Evolutionary conservation across 2,888 invertebrate genomes (phyloP), one percentile per base, ranked within the genome.

Genomic region (Deilephila porcellus): DNA sequence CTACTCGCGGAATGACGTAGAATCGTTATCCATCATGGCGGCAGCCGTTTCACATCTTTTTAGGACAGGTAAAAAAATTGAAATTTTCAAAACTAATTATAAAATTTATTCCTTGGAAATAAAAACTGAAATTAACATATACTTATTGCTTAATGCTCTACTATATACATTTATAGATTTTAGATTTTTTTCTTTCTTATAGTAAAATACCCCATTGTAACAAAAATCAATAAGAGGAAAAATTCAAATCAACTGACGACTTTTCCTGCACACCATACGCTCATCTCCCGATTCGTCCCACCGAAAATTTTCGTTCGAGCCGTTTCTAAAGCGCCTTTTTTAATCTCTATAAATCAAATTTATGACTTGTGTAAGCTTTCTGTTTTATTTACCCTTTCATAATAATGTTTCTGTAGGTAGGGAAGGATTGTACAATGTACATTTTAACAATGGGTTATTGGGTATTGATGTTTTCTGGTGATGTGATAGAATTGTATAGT

Each of bases 331-430:
- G 93, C 94, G 93, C 93, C 94, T 94, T 94, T 94, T 94, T 94
- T 94, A 94, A 94, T 94, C 94, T 94, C 94, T 92, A 94, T 94
- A 94, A 94, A 94, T 94, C 94, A 94, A 93, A 94, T 94, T 94
- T 94, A 94, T 94, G 94, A 94, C 92, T 94, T 94, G 94, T 94
- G 93, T 94, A 94, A 94, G 94, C 94, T 94, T 93, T 93, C 93
- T 94, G 94, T 94, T 94, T 93, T 94, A 94, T 94, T 94, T 94
- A 94, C 94, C 94, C 93, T 93, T 94, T 93, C 91, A 93, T 94
- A 94, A 94, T 94, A 93, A 91, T 91, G 92, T 91, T 90, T 34
- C 63, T 63, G 45, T 67, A 25, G 11, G 67, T 45, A 25, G 45
- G 67, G 52, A 45, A 25, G 67, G 52, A 62, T 62, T 62, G 32